Conservation (phyloP, 1,140 invertebrate species). For the Theocolax elegans region DNA sequence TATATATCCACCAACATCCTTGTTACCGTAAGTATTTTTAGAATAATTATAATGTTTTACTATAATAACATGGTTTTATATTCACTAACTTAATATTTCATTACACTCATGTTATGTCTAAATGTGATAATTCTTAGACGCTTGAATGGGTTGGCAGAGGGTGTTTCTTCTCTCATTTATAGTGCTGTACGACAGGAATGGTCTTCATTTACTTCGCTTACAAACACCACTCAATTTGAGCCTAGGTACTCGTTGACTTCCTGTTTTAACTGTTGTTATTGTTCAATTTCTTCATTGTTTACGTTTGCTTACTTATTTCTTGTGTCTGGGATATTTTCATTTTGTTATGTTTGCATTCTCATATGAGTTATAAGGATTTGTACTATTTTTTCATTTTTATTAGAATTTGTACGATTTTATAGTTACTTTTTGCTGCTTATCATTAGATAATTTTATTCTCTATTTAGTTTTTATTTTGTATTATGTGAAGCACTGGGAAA, state of each 20-base stretch:
- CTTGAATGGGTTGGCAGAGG: slow-evolving; percentile 77
- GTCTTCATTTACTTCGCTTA: slow-evolving; percentile 64
- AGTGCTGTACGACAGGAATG: slow-evolving; percentile 75
- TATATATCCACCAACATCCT: slow-evolving; percentile 80
- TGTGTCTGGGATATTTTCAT: slow-evolving; percentile 1
- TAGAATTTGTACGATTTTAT: too few relatives aligned
- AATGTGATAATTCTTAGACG: slow-evolving; percentile 65
- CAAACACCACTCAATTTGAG: slow-evolving; percentile 72
- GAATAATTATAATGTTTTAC: slow-evolving; percentile 23
- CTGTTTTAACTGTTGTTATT: slow-evolving; percentile 21
- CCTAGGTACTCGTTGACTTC: slow-evolving; percentile 67
- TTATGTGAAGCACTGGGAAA: too few relatives aligned
- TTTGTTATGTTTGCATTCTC: slow-evolving; percentile 19
- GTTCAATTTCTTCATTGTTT: not conserved
- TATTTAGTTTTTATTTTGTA: too few relatives aligned
- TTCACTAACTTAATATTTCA: too few relatives aligned
- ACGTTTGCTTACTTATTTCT: slow-evolving; percentile 28
- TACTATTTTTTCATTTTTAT: too few relatives aligned
- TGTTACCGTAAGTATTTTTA: slow-evolving; percentile 80
- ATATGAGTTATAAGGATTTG: too few relatives aligned
- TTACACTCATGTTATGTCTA: slow-evolving; percentile 9
- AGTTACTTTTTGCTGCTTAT: too few relatives aligned
- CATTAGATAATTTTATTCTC: too few relatives aligned
- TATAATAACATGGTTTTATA: too few relatives aligned
- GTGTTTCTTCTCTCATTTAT: slow-evolving; percentile 75